Evolutionary conservation across 2,888 invertebrate genomes (phyloP), one percentile per base, ranked within the genome.

Genomic region (Coleophora flavipennella): DNA sequence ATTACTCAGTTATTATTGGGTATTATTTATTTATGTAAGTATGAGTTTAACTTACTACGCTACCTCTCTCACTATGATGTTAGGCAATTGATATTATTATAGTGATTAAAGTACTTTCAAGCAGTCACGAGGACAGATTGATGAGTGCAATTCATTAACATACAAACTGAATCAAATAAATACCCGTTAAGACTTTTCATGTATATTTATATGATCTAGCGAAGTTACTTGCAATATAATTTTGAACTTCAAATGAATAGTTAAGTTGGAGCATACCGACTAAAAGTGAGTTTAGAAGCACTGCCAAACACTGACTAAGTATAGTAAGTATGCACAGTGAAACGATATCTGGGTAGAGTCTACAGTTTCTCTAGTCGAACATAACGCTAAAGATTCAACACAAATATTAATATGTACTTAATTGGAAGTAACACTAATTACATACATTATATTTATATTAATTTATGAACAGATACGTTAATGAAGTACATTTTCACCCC

Each of bases 131-230:
- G 59, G 63, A 67, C 67, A 64, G 59, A 62, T 62, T 59, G 59
- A 64, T 50, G 20, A 20, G 20, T 20, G 20, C 20, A 33, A 59
- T 56, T 52, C 50, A 46, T 49, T 59, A 63, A 50, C 54, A 49
- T 59, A 55, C 57, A 48, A 49, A 43, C 38, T 55, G 46, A 46
- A 51, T 59, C 45, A 41, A 51, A 55, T 47, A 49, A 49, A 55
- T 56, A 50, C 56, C 53, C 52, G 53, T 59, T 56, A 34, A 20
- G n/a, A 8, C 7, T 27, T 27, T 9, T 31, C n/a, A 32, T 6
- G 38, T 80, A 83, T 83, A 84, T 83, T 83, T 78, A 81, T 84
- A 84, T 81, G 83, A 84, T 83, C 83, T 84, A 84, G 83, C n/a
- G n/a, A 84, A 84, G 75, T 70, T 62, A 78, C 69, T 67, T 67